Percentiles rank a stretch among this genome's conserved stretches.
These are phyloP conservation scores for Carpatolechia fugitivella DNA, from an alignment of 2,888 invertebrate genomes.

Conservation along the genomic window DNA sequence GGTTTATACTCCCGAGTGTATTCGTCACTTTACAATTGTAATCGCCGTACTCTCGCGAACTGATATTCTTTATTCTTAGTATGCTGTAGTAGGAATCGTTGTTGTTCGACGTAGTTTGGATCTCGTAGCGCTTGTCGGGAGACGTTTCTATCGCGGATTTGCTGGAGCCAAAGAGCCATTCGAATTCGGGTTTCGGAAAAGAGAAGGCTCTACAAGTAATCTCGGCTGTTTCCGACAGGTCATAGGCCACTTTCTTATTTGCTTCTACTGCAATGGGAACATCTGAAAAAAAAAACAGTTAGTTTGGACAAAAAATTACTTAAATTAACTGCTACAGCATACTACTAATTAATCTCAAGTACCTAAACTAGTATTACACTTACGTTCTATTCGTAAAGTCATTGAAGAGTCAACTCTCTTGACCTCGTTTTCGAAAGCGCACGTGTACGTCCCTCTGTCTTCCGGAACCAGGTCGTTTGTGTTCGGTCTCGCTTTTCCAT, in stretches of 20 bases:
- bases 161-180: constrained; percentile 92
- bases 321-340: not conserved
- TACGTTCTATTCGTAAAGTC: constrained; percentile 94
- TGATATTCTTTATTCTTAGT: constrained; percentile 84
- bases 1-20: constrained; percentile 86
- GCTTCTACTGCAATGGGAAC: constrained; percentile 92
- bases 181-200: constrained; percentile 95
- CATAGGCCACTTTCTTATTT: constrained; percentile 93
- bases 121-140: constrained; percentile 91
- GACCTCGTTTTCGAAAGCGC: constrained; percentile 93
- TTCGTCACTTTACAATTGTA: constrained; percentile 94
- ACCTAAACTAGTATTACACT: too few species aligned
- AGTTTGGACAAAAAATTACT: not conserved
- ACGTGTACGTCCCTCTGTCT: constrained; percentile 92
- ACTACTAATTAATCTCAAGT: not conserved
- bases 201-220: constrained; percentile 94
- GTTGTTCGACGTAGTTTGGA: constrained; percentile 88
- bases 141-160: constrained; percentile 86
- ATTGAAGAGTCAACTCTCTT: constrained; percentile 92
- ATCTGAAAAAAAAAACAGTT: constrained; percentile 70
- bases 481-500: constrained; percentile 87
- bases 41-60: constrained; percentile 93
- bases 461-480: constrained; percentile 88
- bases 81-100: constrained; percentile 93
- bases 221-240: constrained; percentile 90